Evolutionary conservation across 1,140 invertebrate genomes (phyloP), one percentile per base, ranked within the genome.

Genomic region (Zaprionus inermis): DNA sequence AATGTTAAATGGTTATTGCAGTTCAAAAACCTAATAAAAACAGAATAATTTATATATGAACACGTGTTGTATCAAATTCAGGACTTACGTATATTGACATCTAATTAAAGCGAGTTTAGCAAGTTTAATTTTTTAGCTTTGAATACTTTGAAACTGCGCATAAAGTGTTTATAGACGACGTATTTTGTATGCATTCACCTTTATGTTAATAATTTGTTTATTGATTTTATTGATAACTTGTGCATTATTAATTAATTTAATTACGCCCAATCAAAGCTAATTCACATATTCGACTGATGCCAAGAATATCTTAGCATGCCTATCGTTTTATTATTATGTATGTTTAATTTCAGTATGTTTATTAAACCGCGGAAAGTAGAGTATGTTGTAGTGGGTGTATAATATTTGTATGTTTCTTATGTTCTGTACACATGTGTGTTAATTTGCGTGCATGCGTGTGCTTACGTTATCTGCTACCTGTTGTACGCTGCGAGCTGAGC

Each of bases 101-200:
- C 72, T 88, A 88, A 88, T 86, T 86, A 88, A 88, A 88, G 16
- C 82, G 76, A 69, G 82, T 86, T 82, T 77, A 65, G 57, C 82
- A 54, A 67, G 82, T 85, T 28, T 28, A 86, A 72, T 34, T 52
- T 59, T 38, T 54, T 58, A 30, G 22, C 56, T 55, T 56, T 7
- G 10, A 34, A 22, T 36, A 57, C 28, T 63, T 38, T 36, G 28
- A 46, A 68, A 73, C 71, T 73, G 71, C 71, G 71, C 52, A 73
- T 12, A 73, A 61, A 38, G 30, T 1, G 44, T 22, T 49, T 49
- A 22, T 18, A 18, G 10, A 46, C 44, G 9, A 46, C 9, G 18
- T 20, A 20, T 20, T 46, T 46, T 46, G 44, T 0, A 49, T 49
- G 5, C 44, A 3, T 49, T 44, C n/a, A 49, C 44, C 16, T 20